Conservation (phyloP, 2,113 vertebrate species). For the Pomatorhinus ruficollis region DNA sequence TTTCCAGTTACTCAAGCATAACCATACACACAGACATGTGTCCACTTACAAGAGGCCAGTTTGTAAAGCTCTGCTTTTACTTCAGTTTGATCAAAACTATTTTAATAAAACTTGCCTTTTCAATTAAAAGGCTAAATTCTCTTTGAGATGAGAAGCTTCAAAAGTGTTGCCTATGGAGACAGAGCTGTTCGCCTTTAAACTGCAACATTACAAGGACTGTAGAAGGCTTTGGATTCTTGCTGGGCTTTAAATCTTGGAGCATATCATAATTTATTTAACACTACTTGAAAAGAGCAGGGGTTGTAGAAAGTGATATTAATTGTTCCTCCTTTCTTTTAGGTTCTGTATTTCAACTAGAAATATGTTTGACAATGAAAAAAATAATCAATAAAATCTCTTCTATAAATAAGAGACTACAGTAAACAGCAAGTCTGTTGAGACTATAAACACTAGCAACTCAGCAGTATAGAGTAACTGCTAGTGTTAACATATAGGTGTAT, state of each 20-base stretch:
- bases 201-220: neutral
- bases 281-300: neutral
- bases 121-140: slow-evolving; percentile 19
- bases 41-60: neutral
- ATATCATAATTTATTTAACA: neutral
- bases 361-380: neutral
- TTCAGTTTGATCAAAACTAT: neutral
- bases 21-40: neutral
- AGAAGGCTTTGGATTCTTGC: slow-evolving; percentile 1
- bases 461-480: neutral
- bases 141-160: slow-evolving; percentile 13
- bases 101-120: neutral
- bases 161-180: neutral
- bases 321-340: neutral
- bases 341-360: neutral
- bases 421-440: neutral
- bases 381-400: neutral
- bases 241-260: slow-evolving; percentile 17
- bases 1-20: neutral
- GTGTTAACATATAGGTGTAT: neutral
- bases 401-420: neutral
- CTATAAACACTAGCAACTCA: neutral
- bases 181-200: slow-evolving; percentile 40
- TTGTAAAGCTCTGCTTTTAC: neutral
- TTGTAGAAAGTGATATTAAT: neutral